Evolutionary conservation across 2,888 invertebrate genomes (phyloP).

Genomic region (Harpalus rubripes): DNA sequence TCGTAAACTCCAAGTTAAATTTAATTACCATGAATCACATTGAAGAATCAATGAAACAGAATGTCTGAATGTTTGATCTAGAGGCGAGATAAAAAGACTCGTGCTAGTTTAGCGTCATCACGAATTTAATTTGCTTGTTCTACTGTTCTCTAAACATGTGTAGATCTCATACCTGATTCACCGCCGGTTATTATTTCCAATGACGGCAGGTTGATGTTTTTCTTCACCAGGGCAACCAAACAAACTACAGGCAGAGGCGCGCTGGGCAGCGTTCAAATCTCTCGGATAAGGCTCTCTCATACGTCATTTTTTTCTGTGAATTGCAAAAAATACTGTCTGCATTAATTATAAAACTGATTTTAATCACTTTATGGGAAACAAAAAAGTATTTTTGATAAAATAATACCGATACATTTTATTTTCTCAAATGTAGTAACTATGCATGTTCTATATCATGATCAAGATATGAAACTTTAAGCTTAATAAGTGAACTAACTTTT

Average conservation of each 20-base stretch:
- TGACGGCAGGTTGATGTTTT: slow-evolving; percentile 51
- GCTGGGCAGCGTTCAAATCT: neutral
- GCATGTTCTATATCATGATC: neutral
- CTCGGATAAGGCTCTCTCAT: neutral
- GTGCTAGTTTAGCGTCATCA: slow-evolving; percentile 55
- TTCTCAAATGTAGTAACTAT: neutral
- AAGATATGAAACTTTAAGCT: neutral
- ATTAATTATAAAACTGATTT: too few species aligned
- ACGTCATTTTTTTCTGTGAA: too few species aligned
- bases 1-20: slow-evolving; percentile 45
- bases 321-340: too few species aligned
- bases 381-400: neutral
- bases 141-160: slow-evolving; percentile 65
- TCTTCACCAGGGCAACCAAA: slow-evolving; percentile 30
- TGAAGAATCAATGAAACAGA: slow-evolving; percentile 48
- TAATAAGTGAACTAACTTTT: neutral
- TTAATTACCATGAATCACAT: slow-evolving; percentile 15
- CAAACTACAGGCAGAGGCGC: neutral
- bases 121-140: slow-evolving; percentile 65
- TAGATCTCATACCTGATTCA: slow-evolving; percentile 62
- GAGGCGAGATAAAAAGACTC: slow-evolving; percentile 39
- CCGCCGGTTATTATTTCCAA: slow-evolving; percentile 56
- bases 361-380: neutral
- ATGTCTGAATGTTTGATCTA: slow-evolving; percentile 41
- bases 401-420: neutral